phyloP scores from a whole-genome alignment of 2,113 vertebrate species.

The Dunckerocampus dactyliophorus region DNA sequence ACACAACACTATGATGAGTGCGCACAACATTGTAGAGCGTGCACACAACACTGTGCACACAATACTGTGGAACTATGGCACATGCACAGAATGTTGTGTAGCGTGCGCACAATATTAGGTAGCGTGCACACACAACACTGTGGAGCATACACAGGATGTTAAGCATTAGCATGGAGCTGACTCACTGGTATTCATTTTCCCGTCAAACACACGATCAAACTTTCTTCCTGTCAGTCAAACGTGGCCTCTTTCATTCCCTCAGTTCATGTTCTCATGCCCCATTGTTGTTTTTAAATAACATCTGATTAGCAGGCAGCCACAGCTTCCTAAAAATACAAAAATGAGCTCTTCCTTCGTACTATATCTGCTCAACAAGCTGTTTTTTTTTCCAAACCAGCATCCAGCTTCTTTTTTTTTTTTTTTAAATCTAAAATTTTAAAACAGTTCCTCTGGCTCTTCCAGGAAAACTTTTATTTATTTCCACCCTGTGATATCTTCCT shows the following conservation, averaged over 20 bases:
- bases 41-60: too few species aligned
- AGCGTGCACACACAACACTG: too few species aligned
- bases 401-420: constrained; percentile 42
- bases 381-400: background rate
- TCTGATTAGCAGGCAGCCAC: constrained; percentile 46
- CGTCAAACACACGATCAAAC: constrained; percentile 49
- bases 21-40: too few species aligned
- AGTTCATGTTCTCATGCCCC: constrained; percentile 51
- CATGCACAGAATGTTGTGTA: too few species aligned
- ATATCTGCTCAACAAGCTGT: constrained; percentile 20
- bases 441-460: constrained; percentile 40
- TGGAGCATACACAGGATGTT: too few species aligned
- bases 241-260: constrained; percentile 36
- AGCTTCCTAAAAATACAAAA: constrained; percentile 55
- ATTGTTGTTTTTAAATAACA: constrained; percentile 62
- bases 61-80: too few species aligned
- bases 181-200: constrained; percentile 45
- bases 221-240: constrained; percentile 57
- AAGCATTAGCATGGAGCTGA: too few species aligned
- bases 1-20: too few species aligned
- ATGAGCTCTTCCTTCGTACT: constrained; percentile 22
- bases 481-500: constrained; percentile 58
- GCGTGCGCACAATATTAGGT: too few species aligned
- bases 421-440: constrained; percentile 42
- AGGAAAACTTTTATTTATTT: constrained; percentile 60